Base-by-base conservation (phyloP, 53 echinoderm and acorn worm genomes). In the Paracentrotus lividus region DNA sequence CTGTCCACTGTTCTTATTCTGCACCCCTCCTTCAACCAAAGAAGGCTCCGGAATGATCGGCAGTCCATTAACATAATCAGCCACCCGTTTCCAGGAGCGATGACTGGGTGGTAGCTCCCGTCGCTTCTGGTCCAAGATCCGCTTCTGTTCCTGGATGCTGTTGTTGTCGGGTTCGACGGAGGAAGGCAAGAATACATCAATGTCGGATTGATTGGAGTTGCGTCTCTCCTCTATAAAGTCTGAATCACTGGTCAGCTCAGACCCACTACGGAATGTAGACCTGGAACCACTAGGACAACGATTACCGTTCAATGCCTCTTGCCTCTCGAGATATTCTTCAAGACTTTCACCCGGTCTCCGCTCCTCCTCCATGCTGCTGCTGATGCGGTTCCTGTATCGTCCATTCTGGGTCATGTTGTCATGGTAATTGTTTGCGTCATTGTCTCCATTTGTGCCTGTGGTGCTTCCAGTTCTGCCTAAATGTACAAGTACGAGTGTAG, bases 401-500 rank as follows among this genome's bases (percentile, higher is more conserved):
- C 85, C 51, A 51, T 85, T 85, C 49, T 13, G 47, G 44, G 44
- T 43, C n/a, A 13, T 31, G 51, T 85, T 51, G 20, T 29, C 85
- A 49, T 85, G 85, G 49, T 49, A 85, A 85, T 4, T 20, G 49
- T 14, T 85, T 26, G 54, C 36, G 32, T 91, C 34, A 18, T 75
- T 72, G 18, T 72, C 34, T 33, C 2, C 51, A 31, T 91, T 91
- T 91, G 91, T 75, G 91, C 53, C 91, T 69, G 91, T 91, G 91
- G 53, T 53, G 91, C 51, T 91, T 91, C 91, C 91, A 91, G 72
- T 91, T 54, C 32, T 91, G 40, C 91, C 91, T 91, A 53, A 32
- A 55, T 23, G 13, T n/a, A n/a, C n/a, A n/a, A n/a, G n/a, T n/a
- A n/a, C n/a, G n/a, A n/a, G n/a, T n/a, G n/a, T 12, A 9, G 40